A percentile compares a stretch with the other conserved stretches of the same genome.
These are phyloP conservation scores for Patella ulyssiponensis DNA, from an alignment of 2,888 invertebrate species.

Conservation along the genomic window DNA sequence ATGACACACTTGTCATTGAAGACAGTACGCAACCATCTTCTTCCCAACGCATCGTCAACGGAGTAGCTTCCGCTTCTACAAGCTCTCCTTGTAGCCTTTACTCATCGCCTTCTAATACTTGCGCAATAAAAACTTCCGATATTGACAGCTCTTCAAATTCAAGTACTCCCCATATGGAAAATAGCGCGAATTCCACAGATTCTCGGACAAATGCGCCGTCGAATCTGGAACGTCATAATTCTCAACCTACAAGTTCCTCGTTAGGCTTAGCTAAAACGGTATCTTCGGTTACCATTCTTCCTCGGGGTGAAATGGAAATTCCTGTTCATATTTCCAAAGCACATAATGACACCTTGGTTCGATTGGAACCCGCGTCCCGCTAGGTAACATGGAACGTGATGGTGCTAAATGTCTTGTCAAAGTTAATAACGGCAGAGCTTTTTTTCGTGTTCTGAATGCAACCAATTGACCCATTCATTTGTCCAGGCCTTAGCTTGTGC, in stretches of 20 bases:
- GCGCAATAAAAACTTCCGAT: no score
- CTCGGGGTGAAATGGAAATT: not conserved
- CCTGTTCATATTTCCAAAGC: not conserved
- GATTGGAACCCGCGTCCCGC: not conserved
- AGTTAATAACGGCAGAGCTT: not conserved
- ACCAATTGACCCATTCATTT: constrained; percentile 26
- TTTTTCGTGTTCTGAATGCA: constrained; percentile 30
- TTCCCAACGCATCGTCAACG: no score
- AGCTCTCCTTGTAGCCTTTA: no score
- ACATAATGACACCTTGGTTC: not conserved
- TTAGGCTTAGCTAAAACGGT: not conserved
- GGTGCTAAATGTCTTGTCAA: constrained; percentile 9
- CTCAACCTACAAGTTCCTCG: not conserved
- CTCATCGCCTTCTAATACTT: no score
- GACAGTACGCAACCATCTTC: not conserved
- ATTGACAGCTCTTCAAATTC: no score
- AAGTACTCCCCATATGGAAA: no score
- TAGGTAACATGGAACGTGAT: not conserved
- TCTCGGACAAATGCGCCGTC: no score
- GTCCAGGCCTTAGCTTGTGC: constrained; percentile 24
- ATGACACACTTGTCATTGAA: not conserved
- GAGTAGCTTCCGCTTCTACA: no score
- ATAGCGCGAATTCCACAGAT: no score
- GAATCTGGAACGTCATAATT: no score
- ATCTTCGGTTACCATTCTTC: not conserved